phyloP scores from a whole-genome alignment of 2,888 invertebrate species.

The Sturmia bella region DNA sequence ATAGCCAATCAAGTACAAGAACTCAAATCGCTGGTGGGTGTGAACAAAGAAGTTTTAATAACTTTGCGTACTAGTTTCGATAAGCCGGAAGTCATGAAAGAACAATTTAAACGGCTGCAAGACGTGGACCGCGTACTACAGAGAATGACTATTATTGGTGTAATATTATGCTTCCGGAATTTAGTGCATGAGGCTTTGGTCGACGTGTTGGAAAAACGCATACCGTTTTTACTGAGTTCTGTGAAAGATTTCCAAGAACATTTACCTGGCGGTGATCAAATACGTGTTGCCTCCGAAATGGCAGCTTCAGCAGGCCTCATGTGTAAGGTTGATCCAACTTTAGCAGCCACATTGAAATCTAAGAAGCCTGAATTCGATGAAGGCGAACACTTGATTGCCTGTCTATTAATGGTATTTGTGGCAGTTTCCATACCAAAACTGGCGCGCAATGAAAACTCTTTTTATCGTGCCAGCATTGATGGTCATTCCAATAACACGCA shows the following conservation, averaged over 20 bases:
- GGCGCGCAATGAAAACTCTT: conserved; percentile 94
- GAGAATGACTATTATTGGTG: conserved; percentile 98
- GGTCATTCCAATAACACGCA: conserved; percentile 99
- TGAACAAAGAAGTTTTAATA: conserved; percentile 95
- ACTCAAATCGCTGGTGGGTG: conserved; percentile 93
- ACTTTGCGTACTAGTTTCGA: conserved; percentile 97
- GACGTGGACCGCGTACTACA: conserved; percentile 97
- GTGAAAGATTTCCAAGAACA: conserved; percentile 97
- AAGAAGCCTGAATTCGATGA: conserved; percentile 94
- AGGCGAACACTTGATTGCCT: conserved; percentile 96
- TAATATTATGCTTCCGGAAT: conserved; percentile 97
- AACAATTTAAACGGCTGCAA: conserved; percentile 93
- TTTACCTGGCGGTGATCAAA: conserved; percentile 93
- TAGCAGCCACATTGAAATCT: conserved; percentile 93
- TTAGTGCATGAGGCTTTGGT: conserved; percentile 96
- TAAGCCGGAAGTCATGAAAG: conserved; percentile 99
- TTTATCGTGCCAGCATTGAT: conserved; percentile 92
- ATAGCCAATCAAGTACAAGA: conserved; percentile 99
- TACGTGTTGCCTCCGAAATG: conserved; percentile 97
- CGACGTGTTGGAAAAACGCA: conserved; percentile 95
- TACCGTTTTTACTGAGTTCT: conserved; percentile 97
- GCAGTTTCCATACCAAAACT: conserved; percentile 98
- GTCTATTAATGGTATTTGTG: conserved; percentile 98
- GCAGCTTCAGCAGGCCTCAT: conserved; percentile 96
- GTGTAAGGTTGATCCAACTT: conserved; percentile 97